Base-by-base conservation (phyloP, 2,113 vertebrate genomes). In the Hucho hucho region DNA sequence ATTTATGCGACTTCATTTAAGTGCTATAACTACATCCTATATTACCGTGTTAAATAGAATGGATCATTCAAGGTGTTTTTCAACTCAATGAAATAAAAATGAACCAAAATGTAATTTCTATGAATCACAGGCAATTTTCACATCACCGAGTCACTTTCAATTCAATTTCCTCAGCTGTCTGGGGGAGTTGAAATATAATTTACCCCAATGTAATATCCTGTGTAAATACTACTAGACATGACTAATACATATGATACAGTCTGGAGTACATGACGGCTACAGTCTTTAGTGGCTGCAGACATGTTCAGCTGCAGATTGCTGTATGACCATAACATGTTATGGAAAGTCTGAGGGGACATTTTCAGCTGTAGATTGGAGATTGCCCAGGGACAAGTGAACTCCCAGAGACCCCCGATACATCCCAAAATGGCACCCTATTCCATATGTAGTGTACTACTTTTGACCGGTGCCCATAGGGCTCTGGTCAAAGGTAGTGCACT, bases 51-150 rank as follows among this genome's bases (percentile, higher is more conserved):
- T 56, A 56, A 18, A 20, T n/a, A n/a, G 18, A 61, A n/a, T 61
- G 16, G 58, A 24, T 61, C 58, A 7, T 24, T 16, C 49, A 4
- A 14, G 16, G 49, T 53, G 4, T 53, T 16, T 53, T 14, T 53
- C 58, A 22, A 22, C 58, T 61, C 18, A 0, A 2, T 59, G 2
- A 2, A 12, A 22, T 22, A 4, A 61, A n/a, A 61, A 61, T 53
- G 3, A 53, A 61, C 6, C n/a, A 11, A 61, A 61, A 61, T 61
- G 6, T n/a, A n/a, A 59, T 59, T 59, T 59, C 56, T 59, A 59
- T 22, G 14, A 61, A 61, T 61, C n/a, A 61, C n/a, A 61, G 58
- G 18, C n/a, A 61, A 61, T 61, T 61, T 61, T 61, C n/a, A n/a
- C 58, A 6, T 61, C 58, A 22, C 58, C 58, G 7, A 53, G 18